These are phyloP conservation scores for Mylabris phalerata DNA, from an alignment of 1,140 invertebrate genomes.

Conservation along the genomic window DNA sequence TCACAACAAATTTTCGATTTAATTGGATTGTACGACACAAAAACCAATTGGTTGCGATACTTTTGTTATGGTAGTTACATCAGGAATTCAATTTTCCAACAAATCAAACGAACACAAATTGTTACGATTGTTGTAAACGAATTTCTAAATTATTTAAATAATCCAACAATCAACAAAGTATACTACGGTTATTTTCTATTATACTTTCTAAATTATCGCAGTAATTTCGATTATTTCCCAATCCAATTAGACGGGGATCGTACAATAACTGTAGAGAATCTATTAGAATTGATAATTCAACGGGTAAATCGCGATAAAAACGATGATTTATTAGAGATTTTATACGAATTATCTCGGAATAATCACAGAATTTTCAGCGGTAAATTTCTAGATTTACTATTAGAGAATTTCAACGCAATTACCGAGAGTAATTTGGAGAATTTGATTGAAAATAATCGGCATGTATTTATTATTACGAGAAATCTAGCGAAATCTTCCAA, in stretches of 20 bases:
- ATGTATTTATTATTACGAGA: slow-evolving; percentile 13
- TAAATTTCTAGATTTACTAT: slow-evolving; percentile 10
- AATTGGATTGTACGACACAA: slow-evolving; percentile 8
- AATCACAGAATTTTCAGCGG: slow-evolving; percentile 5
- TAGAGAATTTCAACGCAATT: neutral
- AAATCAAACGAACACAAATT: slow-evolving; percentile 6
- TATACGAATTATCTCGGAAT: slow-evolving; percentile 4
- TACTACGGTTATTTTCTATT: slow-evolving; percentile 12
- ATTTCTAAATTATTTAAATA: too few relatives aligned
- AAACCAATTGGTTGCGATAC: slow-evolving; percentile 18
- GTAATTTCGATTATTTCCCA: neutral
- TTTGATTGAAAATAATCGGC: slow-evolving; percentile 7
- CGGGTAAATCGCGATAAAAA: slow-evolving; percentile 2
- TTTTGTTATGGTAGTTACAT: slow-evolving; percentile 8
- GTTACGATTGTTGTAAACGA: too few relatives aligned
- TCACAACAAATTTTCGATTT: slow-evolving; percentile 14
- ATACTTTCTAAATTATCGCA: slow-evolving; percentile 12
- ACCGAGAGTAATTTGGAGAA: neutral
- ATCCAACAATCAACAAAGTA: neutral
- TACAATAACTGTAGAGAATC: neutral
- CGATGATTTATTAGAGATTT: neutral
- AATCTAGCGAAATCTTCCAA: slow-evolving; percentile 7
- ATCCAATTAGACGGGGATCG: neutral
- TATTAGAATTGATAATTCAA: slow-evolving; percentile 2
- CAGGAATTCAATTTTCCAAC: slow-evolving; percentile 4